phyloP scores from a whole-genome alignment of 2,113 vertebrate species.

The Albula goreensis region DNA sequence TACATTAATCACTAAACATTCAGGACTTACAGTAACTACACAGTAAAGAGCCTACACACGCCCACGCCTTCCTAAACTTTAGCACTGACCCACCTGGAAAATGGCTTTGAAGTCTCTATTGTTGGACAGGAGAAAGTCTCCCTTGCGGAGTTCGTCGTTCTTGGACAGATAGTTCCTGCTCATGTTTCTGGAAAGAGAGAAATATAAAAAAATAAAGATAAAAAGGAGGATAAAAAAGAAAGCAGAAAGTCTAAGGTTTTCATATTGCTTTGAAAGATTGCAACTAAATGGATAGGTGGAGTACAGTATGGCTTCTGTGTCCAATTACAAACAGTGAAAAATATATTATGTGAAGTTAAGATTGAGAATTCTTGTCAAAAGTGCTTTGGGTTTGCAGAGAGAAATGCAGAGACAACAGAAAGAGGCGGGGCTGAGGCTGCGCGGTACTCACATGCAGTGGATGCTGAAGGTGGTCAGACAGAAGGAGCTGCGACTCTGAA shows the following conservation, averaged over 20 bases:
- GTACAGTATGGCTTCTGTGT: too few species aligned
- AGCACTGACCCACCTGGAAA: conserved; percentile 18
- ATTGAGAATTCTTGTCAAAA: too few species aligned
- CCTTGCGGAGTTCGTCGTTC: conserved; percentile 45
- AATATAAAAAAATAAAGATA: neutral
- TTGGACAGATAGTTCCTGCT: conserved; percentile 50
- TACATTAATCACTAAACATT: too few species aligned
- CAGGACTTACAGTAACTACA: too few species aligned
- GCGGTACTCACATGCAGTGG: neutral
- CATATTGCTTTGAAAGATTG: too few species aligned
- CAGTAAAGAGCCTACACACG: too few species aligned
- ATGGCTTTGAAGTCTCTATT: conserved; percentile 10
- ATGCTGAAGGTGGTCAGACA: neutral
- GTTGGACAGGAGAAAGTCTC: conserved; percentile 50
- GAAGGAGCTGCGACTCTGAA: neutral
- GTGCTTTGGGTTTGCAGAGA: neutral
- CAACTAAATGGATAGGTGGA: too few species aligned
- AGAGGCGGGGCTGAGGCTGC: neutral
- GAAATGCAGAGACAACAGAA: neutral
- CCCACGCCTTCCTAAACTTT: neutral
- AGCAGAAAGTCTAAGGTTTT: too few species aligned
- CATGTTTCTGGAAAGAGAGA: conserved; percentile 42
- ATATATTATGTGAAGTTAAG: too few species aligned
- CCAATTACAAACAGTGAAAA: too few species aligned
- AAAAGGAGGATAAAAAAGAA: too few species aligned